Conservation (phyloP, 1,140 invertebrate species). For the Leguminivora glycinivorella region DNA sequence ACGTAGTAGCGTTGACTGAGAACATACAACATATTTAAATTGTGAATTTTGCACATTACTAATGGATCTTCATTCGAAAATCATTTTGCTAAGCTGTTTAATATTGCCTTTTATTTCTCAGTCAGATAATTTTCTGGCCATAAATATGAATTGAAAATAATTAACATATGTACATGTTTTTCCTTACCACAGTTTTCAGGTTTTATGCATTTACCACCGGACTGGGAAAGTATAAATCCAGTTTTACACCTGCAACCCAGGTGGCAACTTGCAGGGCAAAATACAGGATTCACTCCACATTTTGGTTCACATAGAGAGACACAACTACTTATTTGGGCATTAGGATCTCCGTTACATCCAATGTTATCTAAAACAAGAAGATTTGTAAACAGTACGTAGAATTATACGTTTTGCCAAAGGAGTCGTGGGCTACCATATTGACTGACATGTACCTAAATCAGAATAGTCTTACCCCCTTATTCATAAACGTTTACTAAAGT, state of each 20-base stretch:
- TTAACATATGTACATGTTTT: not conserved
- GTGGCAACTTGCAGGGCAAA: not conserved
- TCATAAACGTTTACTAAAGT: no score
- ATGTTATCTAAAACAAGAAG: not conserved
- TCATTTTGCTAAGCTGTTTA: no score
- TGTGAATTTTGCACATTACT: no score
- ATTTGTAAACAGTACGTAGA: not conserved
- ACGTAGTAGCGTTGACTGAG: not conserved
- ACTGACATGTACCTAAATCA: no score
- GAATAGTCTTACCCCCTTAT: no score
- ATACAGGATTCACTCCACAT: not conserved
- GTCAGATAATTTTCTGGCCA: not conserved
- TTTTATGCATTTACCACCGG: not conserved
- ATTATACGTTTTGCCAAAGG: no score
- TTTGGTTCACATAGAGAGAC: not conserved
- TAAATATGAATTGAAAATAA: not conserved
- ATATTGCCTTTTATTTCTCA: not conserved
- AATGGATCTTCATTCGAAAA: no score
- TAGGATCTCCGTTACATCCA: not conserved
- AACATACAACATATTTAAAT: no score
- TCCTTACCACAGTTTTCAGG: slow-evolving; percentile 4
- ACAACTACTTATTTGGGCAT: slow-evolving; percentile 4
- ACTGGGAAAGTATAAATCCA: not conserved
- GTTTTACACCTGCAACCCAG: not conserved
- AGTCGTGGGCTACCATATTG: no score